Evolutionary conservation across 1,140 invertebrate species (phyloP).

Genomic region (Belonocnema kinseyi): DNA sequence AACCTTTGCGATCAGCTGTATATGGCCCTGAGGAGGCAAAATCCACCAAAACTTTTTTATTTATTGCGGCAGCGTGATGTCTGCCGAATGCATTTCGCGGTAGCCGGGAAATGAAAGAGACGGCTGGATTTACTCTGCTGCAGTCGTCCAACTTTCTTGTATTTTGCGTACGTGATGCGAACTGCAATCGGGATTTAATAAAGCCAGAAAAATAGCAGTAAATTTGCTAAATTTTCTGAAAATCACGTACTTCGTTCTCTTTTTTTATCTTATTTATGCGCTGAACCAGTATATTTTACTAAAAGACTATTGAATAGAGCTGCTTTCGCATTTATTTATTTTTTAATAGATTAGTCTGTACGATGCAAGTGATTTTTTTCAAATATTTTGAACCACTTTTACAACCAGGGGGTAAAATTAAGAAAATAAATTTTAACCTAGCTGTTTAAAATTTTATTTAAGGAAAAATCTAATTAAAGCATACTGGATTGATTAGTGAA

Average conservation of each 20-base stretch:
- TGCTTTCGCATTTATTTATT: too few relatives aligned
- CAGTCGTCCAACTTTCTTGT: conserved; percentile 8
- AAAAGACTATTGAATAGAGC: too few relatives aligned
- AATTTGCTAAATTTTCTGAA: background rate
- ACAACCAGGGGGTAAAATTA: too few relatives aligned
- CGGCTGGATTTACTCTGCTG: conserved; percentile 5
- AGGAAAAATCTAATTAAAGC: too few relatives aligned
- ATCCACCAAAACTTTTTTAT: conserved; percentile 18
- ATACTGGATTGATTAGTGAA: too few relatives aligned
- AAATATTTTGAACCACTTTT: too few relatives aligned
- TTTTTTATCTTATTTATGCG: too few relatives aligned
- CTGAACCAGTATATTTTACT: too few relatives aligned
- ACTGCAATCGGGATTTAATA: conserved; percentile 14
- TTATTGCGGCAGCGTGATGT: conserved; percentile 23
- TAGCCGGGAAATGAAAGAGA: conserved; percentile 13
- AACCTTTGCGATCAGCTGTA: background rate
- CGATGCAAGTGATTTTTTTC: too few relatives aligned
- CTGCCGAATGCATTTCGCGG: conserved; percentile 1
- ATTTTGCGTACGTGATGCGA: conserved; percentile 17
- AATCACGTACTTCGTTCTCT: background rate
- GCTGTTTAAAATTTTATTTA: too few relatives aligned
- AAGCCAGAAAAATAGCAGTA: background rate
- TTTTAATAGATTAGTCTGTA: too few relatives aligned
- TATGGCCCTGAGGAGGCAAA: background rate
- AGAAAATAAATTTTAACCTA: too few relatives aligned